Evolutionary conservation across 2,113 vertebrate genomes (phyloP).

Genomic region (Pteronura brasiliensis): DNA sequence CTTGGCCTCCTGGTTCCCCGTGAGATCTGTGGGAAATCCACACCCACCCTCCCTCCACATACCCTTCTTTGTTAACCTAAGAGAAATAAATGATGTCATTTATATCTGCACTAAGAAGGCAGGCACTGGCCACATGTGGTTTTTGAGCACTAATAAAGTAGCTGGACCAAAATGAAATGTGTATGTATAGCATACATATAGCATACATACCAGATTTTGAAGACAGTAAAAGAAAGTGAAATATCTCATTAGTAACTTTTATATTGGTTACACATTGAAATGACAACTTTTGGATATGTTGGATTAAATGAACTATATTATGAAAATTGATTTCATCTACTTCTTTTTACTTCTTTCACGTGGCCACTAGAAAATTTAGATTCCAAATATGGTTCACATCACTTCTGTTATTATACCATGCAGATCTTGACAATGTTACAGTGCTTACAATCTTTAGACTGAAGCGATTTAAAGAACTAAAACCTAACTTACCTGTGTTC

Average conservation of each 20-base stretch:
- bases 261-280: neutral
- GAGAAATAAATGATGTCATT: neutral
- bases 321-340: neutral
- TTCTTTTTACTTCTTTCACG: neutral
- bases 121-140: neutral
- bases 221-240: neutral
- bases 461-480: neutral
- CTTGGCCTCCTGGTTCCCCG: fast-evolving
- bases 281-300: neutral
- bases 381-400: neutral
- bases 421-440: neutral
- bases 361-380: neutral
- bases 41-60: neutral
- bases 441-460: neutral
- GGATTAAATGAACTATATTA: neutral
- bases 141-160: neutral
- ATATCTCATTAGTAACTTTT: neutral
- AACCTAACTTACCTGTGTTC: neutral
- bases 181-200: neutral
- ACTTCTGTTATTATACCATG: neutral
- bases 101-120: neutral
- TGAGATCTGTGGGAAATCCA: neutral
- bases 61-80: neutral
- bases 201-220: neutral
- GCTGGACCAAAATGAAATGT: neutral